Evolutionary conservation across 2,888 invertebrate genomes (phyloP).

Genomic region (Parascotia fuliginaria): DNA sequence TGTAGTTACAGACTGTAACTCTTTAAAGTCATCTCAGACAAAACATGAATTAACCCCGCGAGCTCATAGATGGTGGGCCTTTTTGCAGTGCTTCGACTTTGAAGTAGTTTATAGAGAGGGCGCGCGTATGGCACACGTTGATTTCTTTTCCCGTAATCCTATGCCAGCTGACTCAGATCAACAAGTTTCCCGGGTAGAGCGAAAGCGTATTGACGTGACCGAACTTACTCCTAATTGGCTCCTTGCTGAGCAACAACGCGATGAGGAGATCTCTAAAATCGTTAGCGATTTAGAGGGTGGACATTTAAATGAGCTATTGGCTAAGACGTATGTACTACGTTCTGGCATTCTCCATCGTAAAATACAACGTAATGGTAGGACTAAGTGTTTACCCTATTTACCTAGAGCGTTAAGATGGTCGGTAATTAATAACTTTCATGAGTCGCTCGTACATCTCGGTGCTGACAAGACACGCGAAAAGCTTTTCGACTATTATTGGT

Average conservation of each 20-base stretch:
- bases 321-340: constrained; percentile 4
- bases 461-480: constrained; percentile 35
- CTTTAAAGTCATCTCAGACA: constrained; percentile 1
- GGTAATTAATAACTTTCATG: constrained; percentile 4
- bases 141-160: constrained; percentile 17
- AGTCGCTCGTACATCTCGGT: constrained; percentile 5
- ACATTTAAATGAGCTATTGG: neutral
- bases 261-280: neutral
- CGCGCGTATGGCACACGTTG: constrained; percentile 8
- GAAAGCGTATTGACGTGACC: neutral
- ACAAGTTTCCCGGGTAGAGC: neutral
- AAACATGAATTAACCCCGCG: constrained; percentile 8
- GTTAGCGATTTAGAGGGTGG: neutral
- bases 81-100: constrained; percentile 6
- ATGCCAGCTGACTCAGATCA: neutral
- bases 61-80: constrained; percentile 11
- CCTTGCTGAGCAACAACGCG: constrained; percentile 16
- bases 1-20: constrained; percentile 26
- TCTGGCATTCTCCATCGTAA: neutral
- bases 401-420: constrained; percentile 7
- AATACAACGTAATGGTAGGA: neutral
- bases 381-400: constrained; percentile 1
- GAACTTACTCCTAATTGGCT: constrained; percentile 14
- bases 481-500: constrained; percentile 43
- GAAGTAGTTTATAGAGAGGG: constrained; percentile 1